These are phyloP conservation scores for Smutsia gigantea DNA, from an alignment of 2,797 vertebrate genomes.

Conservation along the genomic window DNA sequence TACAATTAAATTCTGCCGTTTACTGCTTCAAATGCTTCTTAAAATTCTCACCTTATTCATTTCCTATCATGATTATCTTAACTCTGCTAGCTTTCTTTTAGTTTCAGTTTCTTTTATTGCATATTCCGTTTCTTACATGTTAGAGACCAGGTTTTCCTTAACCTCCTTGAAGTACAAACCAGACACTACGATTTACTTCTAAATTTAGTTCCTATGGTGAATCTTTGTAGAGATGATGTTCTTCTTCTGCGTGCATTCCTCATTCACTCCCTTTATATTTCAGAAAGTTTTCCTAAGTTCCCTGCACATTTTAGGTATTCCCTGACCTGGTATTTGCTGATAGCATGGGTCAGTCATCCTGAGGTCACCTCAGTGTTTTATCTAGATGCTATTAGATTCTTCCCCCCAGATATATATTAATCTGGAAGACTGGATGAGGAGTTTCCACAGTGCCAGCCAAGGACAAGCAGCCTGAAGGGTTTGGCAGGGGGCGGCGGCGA, in stretches of 20 bases:
- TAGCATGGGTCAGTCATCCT: neutral
- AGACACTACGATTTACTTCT: neutral
- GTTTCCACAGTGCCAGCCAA: neutral
- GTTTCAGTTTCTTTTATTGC: neutral
- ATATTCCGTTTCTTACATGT: neutral
- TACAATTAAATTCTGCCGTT: slow-evolving; percentile 23
- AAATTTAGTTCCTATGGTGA: neutral
- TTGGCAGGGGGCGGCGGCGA: accelerated
- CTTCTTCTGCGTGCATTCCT: neutral
- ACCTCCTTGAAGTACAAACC: neutral
- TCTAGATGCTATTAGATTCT: neutral
- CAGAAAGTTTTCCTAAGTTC: neutral
- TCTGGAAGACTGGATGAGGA: neutral
- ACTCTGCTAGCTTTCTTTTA: neutral
- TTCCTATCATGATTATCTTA: neutral
- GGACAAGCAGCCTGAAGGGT: neutral
- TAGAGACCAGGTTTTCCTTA: neutral
- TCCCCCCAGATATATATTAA: neutral
- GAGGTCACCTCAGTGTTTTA: neutral
- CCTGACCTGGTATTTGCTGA: neutral
- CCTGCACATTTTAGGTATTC: neutral
- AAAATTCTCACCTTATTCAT: slow-evolving; percentile 23
- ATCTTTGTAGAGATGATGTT: neutral
- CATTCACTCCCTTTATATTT: neutral
- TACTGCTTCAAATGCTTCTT: neutral